These are phyloP conservation scores for Candidula unifasciata DNA, from an alignment of 2,888 invertebrate species.

Conservation along the genomic window DNA sequence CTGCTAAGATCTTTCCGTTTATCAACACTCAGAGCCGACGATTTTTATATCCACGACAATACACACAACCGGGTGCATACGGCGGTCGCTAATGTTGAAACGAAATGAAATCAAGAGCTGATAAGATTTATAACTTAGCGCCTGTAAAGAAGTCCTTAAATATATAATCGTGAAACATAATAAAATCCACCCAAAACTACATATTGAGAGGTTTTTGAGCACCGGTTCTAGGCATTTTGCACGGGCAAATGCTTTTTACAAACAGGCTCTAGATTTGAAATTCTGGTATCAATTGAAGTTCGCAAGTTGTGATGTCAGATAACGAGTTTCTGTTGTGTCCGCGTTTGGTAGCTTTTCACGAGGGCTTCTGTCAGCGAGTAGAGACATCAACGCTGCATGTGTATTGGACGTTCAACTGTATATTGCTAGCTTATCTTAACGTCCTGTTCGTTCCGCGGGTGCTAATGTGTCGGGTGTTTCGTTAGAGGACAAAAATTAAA, in stretches of 20 bases:
- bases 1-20: not conserved
- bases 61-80: not conserved
- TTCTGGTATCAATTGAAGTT: not conserved
- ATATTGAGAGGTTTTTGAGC: not conserved
- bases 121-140: constrained; percentile 19
- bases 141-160: not conserved
- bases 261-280: not conserved
- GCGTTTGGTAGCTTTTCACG: not conserved
- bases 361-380: not conserved
- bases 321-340: not conserved
- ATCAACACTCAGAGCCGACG: not conserved
- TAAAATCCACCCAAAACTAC: not conserved
- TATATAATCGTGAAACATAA: constrained; percentile 11
- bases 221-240: not conserved
- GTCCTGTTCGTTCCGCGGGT: not conserved
- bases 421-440: not conserved
- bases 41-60: not conserved
- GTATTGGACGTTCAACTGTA: not conserved
- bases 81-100: constrained; percentile 5
- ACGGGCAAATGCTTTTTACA: not conserved
- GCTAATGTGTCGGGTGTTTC: not conserved
- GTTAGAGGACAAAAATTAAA: not conserved
- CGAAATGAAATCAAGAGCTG: constrained; percentile 19
- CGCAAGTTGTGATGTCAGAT: not conserved
- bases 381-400: not conserved